Percentiles rank a stretch among this genome's conserved stretches.
Conservation (phyloP, 2,797 vertebrate species). For the Syncerus caffer region DNA sequence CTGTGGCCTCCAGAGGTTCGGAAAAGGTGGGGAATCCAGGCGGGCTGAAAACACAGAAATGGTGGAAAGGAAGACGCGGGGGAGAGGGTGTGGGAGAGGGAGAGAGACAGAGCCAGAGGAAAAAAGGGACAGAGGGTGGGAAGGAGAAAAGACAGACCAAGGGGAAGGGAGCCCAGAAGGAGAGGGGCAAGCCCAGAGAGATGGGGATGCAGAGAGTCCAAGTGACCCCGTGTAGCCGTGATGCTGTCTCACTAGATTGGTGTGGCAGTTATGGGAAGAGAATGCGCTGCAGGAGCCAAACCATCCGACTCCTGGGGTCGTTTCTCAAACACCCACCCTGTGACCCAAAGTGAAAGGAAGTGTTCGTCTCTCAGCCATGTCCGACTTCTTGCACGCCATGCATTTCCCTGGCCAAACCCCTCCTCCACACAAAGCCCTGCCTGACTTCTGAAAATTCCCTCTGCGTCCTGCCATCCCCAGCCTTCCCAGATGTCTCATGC, state of each 20-base stretch:
- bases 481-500: not conserved
- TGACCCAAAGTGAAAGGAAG: not conserved
- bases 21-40: not conserved
- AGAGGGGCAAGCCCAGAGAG: not conserved
- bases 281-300: no score
- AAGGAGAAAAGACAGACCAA: not conserved
- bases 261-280: not conserved
- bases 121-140: accelerated
- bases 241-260: accelerated
- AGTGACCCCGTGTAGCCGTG: accelerated
- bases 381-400: not conserved
- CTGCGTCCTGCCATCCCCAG: accelerated
- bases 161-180: not conserved
- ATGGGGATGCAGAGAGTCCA: not conserved
- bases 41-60: not conserved
- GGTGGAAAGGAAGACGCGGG: not conserved
- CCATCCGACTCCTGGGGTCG: not conserved
- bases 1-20: accelerated
- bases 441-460: not conserved
- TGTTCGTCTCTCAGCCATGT: not conserved
- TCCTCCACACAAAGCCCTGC: not conserved
- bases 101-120: not conserved
- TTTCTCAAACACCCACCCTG: not conserved
- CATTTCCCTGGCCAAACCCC: not conserved
- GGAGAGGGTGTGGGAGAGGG: no score